Base-by-base conservation (phyloP, 2,888 invertebrate genomes). In the Pyrocoelia pectoralis region DNA sequence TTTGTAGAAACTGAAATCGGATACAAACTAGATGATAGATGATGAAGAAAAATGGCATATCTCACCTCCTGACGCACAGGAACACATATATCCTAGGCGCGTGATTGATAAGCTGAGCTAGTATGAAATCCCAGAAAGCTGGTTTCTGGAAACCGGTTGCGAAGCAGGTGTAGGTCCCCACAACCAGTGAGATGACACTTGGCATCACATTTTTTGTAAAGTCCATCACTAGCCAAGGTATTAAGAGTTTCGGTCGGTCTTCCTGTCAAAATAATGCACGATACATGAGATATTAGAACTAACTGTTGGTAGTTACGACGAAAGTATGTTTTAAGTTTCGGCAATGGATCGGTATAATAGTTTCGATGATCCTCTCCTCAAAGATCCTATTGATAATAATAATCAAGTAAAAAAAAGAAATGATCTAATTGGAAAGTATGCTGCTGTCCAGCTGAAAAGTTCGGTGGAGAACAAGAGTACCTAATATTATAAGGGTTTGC, bases 171-270 rank as follows among this genome's bases (percentile, higher is more conserved):
- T 83, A 85, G 2, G 84, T 77, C 0, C 85, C 85, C 6, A 83
- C 71, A 0, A 83, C 78, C 54, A 85, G 71, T 63, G 84, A 81
- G 15, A 81, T 79, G 43, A 84, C 72, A 69, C 84, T 84, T 58
- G 83, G 83, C 1, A 83, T 73, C 13, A 85, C 73, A 67, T 82
- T 81, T 57, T 84, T 81, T 48, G 85, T 74, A 0, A 84, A 83
- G 13, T 84, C 83, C 51, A 86, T 73, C 10, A 83, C 72, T 1
- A 86, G 76, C 86, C 86, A 86, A 0, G 86, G 86, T 1, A 86
- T 72, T 2, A 85, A 80, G 41, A 86, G 71, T 0, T 79, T 77
- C 0, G 84, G 84, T 15, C 84, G 81, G 65, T 85, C 85, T 72
- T 84, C 85, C 86, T 86, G 60, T 6, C 51, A 60, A 8, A 58